Base-by-base conservation (phyloP, 1,140 invertebrate genomes). In the Drosophila tropicalis region DNA sequence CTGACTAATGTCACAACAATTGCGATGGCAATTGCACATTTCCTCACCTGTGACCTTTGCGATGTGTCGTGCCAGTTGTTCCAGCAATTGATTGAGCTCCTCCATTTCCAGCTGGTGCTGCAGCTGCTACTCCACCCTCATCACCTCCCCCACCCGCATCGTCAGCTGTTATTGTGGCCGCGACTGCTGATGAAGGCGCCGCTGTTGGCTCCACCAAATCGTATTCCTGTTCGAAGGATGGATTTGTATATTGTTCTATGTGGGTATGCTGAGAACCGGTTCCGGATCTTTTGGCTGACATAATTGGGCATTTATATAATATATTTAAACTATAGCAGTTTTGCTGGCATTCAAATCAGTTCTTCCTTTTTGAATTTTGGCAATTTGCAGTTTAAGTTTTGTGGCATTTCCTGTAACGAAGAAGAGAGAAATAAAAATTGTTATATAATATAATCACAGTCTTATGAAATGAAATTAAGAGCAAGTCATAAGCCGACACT, bases 11-110 rank as follows among this genome's bases (percentile, higher is more conserved):
- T 71, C 76, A 64, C 75, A 73, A 72, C 36, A 60, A 41, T 40
- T 72, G 29, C 36, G 25, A 25, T 60, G 34, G 78, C 66, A 65
- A 71, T 36, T 87, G 79, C 76, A 87, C 65, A 66, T 75, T 75
- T 64, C 15, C 89, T 91, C 67, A 91, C 89, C 90, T 91, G 79
- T 91, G 89, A 82, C 89, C 89, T 90, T 91, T 91, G 71, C 89
- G 89, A 86, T 89, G 90, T 90, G 78, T 64, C 58, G 74, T 81
- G 70, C 78, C 77, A 54, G 58, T 40, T 56, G 62, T 62, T 29
- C 61, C 15, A 10, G 15, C 25, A 40, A 22, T 5, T 10, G 47
- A 0, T 63, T 51, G 29, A 13, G 32, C 68, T 70, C 55, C 44
- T 54, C 34, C 66, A 36, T 36, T 39, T 12, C 54, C 69, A 54